Base-by-base conservation (phyloP, 2,888 invertebrate species). In the Rutpela maculata region DNA sequence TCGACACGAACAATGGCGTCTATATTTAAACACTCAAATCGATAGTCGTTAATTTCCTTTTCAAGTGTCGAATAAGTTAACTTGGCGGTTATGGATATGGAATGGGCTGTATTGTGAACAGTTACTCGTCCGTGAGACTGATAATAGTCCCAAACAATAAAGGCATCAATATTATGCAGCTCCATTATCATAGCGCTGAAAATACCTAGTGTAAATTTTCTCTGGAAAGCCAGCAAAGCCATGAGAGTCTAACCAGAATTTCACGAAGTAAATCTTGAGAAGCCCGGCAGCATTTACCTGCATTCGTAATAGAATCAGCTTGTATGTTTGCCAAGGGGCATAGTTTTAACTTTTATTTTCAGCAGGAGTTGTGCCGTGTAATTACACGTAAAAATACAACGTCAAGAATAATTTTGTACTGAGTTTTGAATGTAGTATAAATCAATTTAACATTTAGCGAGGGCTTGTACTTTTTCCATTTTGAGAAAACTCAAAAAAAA, bases 101-200 rank as follows among this genome's bases (percentile, higher is more conserved):
- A 78, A 72, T 71, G 76, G 72, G 66, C 79, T 83, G 82, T 84
- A 86, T 86, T 86, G 85, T 86, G 80, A 84, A 80, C 82, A 84
- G 83, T 81, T 85, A 86, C 82, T 86, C 85, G 85, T 63, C 85
- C 80, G 85, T 86, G 85, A 85, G 84, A 84, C 85, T 83, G 86
- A 86, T 86, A 86, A 86, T 86, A 67, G 76, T 67, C 59, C 65
- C 17, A 74, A 77, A 77, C 74, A 74, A 74, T 77, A 55, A 60
- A 69, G 35, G 60, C 56, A 60, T 60, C 74, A 62, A 50, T 50
- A 65, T 74, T 69, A 77, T 73, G 69, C 73, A 74, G 62, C 65
- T 59, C 62, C 26, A 71, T 71, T 71, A 71, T 71, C 60, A 43
- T 62, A 50, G 60, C 35, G 18, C 22, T 60, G 43, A 38, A 60